A percentile compares a stretch with the other conserved stretches of the same genome.
Conservation (phyloP, 2,888 invertebrate genomes). For the Andrena trimmerana region DNA sequence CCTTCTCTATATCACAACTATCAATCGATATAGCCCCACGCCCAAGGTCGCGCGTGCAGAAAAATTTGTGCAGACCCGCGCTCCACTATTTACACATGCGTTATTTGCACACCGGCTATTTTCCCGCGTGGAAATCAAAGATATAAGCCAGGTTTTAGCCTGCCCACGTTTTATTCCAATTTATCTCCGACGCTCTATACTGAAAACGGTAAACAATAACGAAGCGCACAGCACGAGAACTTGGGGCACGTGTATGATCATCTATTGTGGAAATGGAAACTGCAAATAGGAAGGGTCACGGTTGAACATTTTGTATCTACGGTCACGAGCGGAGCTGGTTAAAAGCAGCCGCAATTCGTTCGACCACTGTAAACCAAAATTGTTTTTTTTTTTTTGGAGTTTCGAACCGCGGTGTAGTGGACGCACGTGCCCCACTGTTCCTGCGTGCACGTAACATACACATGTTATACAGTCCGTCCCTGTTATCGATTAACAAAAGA, state of each 20-base stretch:
- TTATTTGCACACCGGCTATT: slow-evolving; percentile 9
- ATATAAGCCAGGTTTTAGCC: neutral
- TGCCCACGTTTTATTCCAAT: neutral
- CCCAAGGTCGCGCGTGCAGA: slow-evolving; percentile 1
- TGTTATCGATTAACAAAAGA: neutral
- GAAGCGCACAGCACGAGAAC: neutral
- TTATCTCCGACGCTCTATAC: neutral
- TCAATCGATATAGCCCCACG: slow-evolving; percentile 35
- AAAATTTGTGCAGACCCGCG: slow-evolving; percentile 25
- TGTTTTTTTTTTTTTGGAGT: neutral
- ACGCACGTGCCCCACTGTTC: slow-evolving; percentile 7
- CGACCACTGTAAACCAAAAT: slow-evolving; percentile 17
- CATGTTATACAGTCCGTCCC: neutral
- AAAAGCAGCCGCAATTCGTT: slow-evolving; percentile 7
- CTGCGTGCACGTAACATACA: neutral
- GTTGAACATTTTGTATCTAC: slow-evolving; percentile 2
- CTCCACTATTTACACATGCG: slow-evolving; percentile 26
- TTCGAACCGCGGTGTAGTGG: neutral
- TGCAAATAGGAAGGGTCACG: slow-evolving; percentile 19
- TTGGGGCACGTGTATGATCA: neutral
- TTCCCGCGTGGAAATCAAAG: slow-evolving; percentile 19
- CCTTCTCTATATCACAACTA: neutral
- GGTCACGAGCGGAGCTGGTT: neutral
- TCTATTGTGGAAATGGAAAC: slow-evolving; percentile 20
- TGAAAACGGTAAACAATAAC: neutral